phyloP scores from a whole-genome alignment of 1,140 invertebrate species.

The Leptestheria dahalacensis region DNA sequence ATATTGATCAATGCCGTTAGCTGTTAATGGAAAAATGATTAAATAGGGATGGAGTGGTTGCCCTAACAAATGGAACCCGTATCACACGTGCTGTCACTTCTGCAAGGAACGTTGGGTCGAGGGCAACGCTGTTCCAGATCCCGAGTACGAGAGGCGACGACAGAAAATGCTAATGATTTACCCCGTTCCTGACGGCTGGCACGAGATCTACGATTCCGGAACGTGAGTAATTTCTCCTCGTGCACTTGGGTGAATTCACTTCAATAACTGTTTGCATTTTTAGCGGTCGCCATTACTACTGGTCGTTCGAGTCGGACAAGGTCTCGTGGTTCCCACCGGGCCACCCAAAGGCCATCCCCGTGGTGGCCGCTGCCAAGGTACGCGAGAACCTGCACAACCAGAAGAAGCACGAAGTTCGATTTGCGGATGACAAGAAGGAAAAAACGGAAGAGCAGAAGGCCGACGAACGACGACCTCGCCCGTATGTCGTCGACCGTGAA shows the following conservation, averaged over 20 bases:
- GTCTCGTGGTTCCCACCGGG: conserved; percentile 87
- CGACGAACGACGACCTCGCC: neutral
- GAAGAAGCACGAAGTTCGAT: conserved; percentile 4
- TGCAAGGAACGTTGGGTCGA: conserved; percentile 79
- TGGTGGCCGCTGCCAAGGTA: conserved; percentile 65
- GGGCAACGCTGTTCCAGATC: conserved; percentile 50
- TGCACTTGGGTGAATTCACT: neutral
- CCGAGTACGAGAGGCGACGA: conserved; percentile 56
- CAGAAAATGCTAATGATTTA: conserved; percentile 68
- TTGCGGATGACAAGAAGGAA: conserved; percentile 23
- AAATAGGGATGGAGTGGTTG: conserved; percentile 53
- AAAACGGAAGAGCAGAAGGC: conserved; percentile 2
- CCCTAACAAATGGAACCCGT: conserved; percentile 91
- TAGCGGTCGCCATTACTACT: conserved; percentile 81
- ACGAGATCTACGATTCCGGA: conserved; percentile 81
- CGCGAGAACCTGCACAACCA: conserved; percentile 43
- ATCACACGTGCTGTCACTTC: conserved; percentile 77
- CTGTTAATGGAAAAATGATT: neutral
- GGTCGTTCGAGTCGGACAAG: conserved; percentile 78
- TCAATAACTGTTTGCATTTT: conserved; percentile 17
- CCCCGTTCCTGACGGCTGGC: conserved; percentile 82
- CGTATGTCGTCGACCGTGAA: conserved; percentile 11
- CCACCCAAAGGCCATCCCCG: conserved; percentile 70
- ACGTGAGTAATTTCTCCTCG: conserved; percentile 39
- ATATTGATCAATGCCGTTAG: neutral